These are phyloP conservation scores for Cyanistes caeruleus DNA, from an alignment of 2,113 vertebrate genomes.

Conservation along the genomic window DNA sequence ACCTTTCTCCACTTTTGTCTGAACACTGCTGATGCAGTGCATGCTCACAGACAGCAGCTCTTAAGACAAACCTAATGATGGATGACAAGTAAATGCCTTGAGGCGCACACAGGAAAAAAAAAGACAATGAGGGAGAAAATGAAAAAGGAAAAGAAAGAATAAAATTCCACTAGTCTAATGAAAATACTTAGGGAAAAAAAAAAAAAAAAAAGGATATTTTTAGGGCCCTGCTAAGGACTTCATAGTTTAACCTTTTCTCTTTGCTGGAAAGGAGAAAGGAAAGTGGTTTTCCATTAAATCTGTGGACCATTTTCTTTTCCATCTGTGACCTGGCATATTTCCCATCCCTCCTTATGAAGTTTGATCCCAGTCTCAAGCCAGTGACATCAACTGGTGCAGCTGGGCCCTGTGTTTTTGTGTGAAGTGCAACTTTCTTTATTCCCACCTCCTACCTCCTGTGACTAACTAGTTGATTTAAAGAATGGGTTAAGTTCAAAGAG, in stretches of 20 bases:
- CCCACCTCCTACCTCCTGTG: background rate
- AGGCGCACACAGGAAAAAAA: background rate
- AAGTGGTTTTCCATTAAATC: background rate
- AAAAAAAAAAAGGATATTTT: background rate
- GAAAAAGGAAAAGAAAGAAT: constrained; percentile 36
- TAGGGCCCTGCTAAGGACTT: background rate
- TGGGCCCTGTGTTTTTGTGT: background rate
- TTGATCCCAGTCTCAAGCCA: background rate
- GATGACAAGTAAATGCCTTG: constrained; percentile 64
- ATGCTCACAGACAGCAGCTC: constrained; percentile 26
- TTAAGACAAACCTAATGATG: constrained; percentile 66
- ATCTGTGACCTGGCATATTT: background rate
- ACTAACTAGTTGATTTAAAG: background rate
- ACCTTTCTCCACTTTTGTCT: constrained; percentile 46
- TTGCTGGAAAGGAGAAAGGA: background rate
- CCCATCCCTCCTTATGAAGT: background rate
- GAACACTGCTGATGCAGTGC: constrained; percentile 34
- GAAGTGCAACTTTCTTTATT: background rate
- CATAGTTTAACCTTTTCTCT: background rate
- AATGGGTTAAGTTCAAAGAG: constrained; percentile 4
- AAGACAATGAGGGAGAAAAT: constrained; percentile 30
- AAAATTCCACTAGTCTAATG: background rate
- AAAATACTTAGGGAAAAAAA: background rate
- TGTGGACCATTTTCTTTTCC: background rate
- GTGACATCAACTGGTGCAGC: background rate